These are phyloP conservation scores for Hemistola chrysoprasaria DNA, from an alignment of 2,888 invertebrate species.

Conservation along the genomic window DNA sequence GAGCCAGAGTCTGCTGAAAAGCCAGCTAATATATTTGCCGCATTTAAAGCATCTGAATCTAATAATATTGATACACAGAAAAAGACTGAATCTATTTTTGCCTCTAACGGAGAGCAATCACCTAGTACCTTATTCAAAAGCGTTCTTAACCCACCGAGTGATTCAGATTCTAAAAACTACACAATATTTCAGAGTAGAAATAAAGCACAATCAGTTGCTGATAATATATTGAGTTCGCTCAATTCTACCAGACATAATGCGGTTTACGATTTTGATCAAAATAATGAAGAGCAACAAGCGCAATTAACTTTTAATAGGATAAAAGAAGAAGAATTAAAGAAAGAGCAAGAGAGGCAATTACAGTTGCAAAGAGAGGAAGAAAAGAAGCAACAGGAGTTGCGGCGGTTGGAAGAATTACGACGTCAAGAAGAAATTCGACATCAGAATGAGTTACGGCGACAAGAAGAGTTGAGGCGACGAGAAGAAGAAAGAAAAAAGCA, in stretches of 20 bases:
- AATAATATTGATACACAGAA: conserved; percentile 28
- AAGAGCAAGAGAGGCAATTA: conserved; percentile 44
- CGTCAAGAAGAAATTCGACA: conserved; percentile 35
- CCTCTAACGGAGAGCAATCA: conserved; percentile 45
- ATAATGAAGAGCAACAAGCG: conserved; percentile 37
- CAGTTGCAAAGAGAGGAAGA: conserved; percentile 38
- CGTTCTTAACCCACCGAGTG: conserved; percentile 44
- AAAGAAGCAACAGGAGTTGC: conserved; percentile 37
- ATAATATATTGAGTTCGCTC: conserved; percentile 59
- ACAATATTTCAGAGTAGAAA: conserved; percentile 67
- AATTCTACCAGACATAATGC: conserved; percentile 35
- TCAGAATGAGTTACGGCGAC: conserved; percentile 33
- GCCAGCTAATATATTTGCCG: conserved; percentile 53
- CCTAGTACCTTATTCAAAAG: conserved; percentile 60
- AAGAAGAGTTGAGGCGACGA: conserved; percentile 41
- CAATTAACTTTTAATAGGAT: conserved; percentile 30
- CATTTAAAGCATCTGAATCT: conserved; percentile 39
- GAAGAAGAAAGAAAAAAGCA: conserved; percentile 37
- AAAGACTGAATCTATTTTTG: conserved; percentile 35
- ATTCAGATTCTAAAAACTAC: conserved; percentile 44
- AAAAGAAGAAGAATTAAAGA: conserved; percentile 42
- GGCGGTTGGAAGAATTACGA: conserved; percentile 33
- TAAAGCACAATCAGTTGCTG: conserved; percentile 57
- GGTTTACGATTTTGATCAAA: conserved; percentile 59
- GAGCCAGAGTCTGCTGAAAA: conserved; percentile 33